A percentile compares a stretch with the other conserved stretches of the same genome.
Conservation (phyloP, 2,888 invertebrate species). For the Drosophila anomalata region DNA sequence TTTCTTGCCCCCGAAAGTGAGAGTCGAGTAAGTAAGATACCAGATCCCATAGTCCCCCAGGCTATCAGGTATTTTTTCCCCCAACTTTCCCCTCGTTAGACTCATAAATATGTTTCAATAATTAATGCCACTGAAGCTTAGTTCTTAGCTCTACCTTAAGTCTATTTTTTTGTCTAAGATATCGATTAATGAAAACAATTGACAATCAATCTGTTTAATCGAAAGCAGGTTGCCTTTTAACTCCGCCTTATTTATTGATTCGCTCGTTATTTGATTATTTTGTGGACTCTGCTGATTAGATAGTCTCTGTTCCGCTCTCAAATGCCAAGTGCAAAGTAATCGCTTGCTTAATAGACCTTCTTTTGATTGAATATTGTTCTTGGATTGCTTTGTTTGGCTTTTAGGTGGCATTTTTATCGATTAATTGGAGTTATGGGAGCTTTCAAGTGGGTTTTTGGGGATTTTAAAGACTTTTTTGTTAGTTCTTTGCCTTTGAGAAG, state of each 20-base stretch:
- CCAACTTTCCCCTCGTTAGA: conserved; percentile 35
- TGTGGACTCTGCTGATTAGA: neutral
- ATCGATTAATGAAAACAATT: conserved; percentile 14
- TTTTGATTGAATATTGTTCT: no score
- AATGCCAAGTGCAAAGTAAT: no score
- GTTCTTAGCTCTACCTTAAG: neutral
- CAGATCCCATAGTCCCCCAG: no score
- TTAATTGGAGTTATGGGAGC: no score
- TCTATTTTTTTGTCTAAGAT: neutral
- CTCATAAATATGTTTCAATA: conserved; percentile 3
- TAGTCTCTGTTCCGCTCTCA: neutral
- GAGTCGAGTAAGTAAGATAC: conserved; percentile 12
- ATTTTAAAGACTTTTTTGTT: no score
- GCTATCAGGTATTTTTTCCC: no score
- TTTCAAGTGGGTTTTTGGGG: no score
- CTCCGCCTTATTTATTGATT: neutral
- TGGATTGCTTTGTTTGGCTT: no score
- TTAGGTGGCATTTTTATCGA: no score
- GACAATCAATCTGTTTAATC: conserved; percentile 7
- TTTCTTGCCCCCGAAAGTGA: neutral
- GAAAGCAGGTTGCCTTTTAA: conserved; percentile 2
- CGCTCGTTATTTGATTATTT: neutral
- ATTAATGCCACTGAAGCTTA: conserved; percentile 1
- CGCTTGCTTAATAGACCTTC: no score
- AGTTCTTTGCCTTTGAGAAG: no score